A percentile compares a stretch with the other conserved stretches of the same genome.
These are phyloP conservation scores for Eremobia ochroleuca DNA, from an alignment of 2,888 invertebrate species.

Conservation along the genomic window DNA sequence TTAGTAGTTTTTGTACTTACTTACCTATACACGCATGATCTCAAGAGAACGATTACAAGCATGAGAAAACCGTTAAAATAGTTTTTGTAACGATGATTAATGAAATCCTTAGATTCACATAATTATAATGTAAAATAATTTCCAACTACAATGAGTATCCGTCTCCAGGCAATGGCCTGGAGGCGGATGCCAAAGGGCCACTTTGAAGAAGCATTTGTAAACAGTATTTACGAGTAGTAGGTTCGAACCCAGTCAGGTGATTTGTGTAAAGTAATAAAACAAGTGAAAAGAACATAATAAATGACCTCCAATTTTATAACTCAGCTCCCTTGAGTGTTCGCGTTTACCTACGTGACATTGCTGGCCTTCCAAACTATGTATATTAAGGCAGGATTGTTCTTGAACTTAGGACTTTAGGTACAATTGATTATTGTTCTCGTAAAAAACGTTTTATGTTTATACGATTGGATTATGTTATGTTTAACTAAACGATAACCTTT, in stretches of 20 bases:
- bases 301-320: background rate
- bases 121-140: background rate
- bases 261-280: too few species aligned
- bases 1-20: conserved; percentile 20
- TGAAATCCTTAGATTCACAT: background rate
- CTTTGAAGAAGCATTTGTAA: too few species aligned
- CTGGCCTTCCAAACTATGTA: background rate
- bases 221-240: too few species aligned
- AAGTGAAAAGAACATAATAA: too few species aligned
- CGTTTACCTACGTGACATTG: background rate
- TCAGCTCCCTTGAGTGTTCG: background rate
- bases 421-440: conserved; percentile 10
- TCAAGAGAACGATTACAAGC: conserved; percentile 1
- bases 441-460: conserved; percentile 9
- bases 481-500: conserved; percentile 44
- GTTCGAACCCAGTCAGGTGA: too few species aligned
- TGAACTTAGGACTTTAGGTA: background rate
- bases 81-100: background rate
- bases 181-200: too few species aligned
- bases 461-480: conserved; percentile 20
- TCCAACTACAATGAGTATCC: background rate
- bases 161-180: background rate
- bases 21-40: conserved; percentile 18
- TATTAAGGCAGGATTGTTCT: background rate
- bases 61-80: conserved; percentile 10